Percentiles rank a stretch among this genome's conserved stretches.
Evolutionary conservation across 2,888 invertebrate genomes (phyloP).

Genomic region (Portevinia maculata): DNA sequence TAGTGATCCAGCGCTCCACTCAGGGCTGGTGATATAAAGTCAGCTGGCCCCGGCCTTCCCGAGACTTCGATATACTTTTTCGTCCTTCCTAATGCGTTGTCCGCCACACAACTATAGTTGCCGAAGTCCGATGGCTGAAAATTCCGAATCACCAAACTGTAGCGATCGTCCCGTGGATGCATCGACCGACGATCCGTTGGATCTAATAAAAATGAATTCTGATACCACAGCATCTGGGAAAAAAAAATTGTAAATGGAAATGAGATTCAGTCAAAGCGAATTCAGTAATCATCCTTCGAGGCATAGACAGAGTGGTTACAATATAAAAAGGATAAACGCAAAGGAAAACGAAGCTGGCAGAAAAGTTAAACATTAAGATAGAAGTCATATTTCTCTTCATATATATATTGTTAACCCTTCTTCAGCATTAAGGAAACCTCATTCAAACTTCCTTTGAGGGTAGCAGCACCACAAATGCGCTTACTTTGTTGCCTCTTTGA

Average conservation of each 20-base stretch:
- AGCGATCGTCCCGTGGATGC: conserved; percentile 85
- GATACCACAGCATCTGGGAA: conserved; percentile 86
- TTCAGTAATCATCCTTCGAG: conserved; percentile 14
- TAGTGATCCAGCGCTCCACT: conserved; percentile 86
- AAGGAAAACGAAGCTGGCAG: not conserved
- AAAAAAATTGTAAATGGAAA: conserved; percentile 13
- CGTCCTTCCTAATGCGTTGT: conserved; percentile 84
- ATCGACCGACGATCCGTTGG: conserved; percentile 86
- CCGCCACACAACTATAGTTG: conserved; percentile 85
- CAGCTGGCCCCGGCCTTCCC: conserved; percentile 86
- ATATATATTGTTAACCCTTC: conserved; percentile 30
- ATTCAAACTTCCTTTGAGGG: conserved; percentile 55
- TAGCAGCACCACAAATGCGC: conserved; percentile 21
- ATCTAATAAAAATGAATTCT: conserved; percentile 86
- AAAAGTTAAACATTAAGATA: conserved; percentile 33
- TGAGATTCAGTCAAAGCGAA: conserved; percentile 31
- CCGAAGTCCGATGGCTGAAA: conserved; percentile 87
- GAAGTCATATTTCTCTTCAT: conserved; percentile 52
- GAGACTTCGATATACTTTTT: conserved; percentile 86
- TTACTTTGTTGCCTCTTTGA: conserved; percentile 47
- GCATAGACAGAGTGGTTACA: conserved; percentile 13
- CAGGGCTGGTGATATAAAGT: conserved; percentile 85
- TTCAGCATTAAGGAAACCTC: conserved; percentile 10
- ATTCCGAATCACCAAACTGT: conserved; percentile 85
- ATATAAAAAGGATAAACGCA: conserved; percentile 13